Conservation (phyloP, 2,113 vertebrate species). For the Mungos mungo region DNA sequence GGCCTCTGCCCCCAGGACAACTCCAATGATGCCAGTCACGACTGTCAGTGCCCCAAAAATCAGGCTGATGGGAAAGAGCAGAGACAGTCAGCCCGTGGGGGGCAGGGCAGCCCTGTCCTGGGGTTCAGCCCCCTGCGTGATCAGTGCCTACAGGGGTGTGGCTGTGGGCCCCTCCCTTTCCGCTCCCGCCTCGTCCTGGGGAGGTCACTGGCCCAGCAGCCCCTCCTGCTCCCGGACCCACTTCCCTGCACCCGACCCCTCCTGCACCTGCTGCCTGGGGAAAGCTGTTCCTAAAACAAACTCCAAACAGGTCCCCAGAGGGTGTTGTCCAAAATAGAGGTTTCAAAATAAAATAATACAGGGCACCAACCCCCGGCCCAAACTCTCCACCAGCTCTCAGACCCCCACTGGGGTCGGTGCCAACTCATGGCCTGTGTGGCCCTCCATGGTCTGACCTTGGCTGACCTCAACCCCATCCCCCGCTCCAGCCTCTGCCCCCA, state of each 20-base stretch:
- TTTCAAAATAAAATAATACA: not conserved
- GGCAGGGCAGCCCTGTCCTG: not conserved
- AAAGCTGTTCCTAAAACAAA: not conserved
- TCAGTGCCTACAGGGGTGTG: not conserved
- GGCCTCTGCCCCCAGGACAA: slow-evolving; percentile 85
- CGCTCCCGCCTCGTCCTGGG: not conserved
- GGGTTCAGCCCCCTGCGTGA: not conserved
- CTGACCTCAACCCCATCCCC: not conserved
- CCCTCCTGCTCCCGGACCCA: not conserved
- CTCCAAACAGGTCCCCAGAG: not conserved
- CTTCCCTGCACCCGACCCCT: not conserved
- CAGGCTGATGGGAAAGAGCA: slow-evolving; percentile 83
- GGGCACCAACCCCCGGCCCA: not conserved
- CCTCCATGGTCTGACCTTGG: not conserved
- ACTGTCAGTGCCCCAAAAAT: slow-evolving; percentile 91
- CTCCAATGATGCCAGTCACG: slow-evolving; percentile 89
- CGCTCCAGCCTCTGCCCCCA: not conserved
- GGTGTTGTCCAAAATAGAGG: not conserved
- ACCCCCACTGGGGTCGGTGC: not conserved
- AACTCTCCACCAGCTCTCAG: not conserved
- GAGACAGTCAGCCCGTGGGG: not conserved
- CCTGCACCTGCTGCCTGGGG: not conserved
- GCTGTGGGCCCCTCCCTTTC: no score
- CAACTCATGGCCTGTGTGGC: not conserved
- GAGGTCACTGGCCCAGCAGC: not conserved